Evolutionary conservation across 2,888 invertebrate genomes (phyloP).

Genomic region (Priapulus caudatus): DNA sequence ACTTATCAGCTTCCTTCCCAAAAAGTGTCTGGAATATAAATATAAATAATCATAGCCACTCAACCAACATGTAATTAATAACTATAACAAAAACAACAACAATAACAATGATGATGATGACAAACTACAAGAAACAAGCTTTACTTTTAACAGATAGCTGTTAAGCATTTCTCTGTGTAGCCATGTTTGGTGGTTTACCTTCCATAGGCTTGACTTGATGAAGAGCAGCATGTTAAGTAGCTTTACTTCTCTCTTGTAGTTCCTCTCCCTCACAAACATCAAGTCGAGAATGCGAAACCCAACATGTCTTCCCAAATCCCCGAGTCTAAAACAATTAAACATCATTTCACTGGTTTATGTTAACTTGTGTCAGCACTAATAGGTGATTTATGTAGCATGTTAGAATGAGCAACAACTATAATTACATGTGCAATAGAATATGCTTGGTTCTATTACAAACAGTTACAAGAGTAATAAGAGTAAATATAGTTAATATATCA

Average conservation of each 20-base stretch:
- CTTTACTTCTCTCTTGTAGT: constrained; percentile 87
- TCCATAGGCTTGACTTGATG: constrained; percentile 92
- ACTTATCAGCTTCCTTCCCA: constrained; percentile 94
- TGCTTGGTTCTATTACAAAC: too few species aligned
- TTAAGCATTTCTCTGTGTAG: too few species aligned
- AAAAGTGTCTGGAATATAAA: constrained; percentile 62
- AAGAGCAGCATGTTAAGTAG: constrained; percentile 85
- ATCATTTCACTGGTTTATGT: too few species aligned
- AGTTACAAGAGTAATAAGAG: too few species aligned
- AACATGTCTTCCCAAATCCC: constrained; percentile 88
- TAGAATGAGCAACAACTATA: too few species aligned
- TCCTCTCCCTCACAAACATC: constrained; percentile 81
- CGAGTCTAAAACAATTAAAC: constrained; percentile 60
- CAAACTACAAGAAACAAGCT: constrained; percentile 9
- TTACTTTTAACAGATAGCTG: neutral
- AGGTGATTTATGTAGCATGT: too few species aligned
- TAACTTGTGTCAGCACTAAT: too few species aligned
- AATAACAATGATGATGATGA: constrained; percentile 11
- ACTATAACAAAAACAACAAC: constrained; percentile 7
- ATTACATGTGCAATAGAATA: too few species aligned
- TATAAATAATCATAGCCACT: constrained; percentile 2
- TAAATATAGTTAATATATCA: too few species aligned
- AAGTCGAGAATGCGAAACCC: constrained; percentile 85
- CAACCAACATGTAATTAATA: constrained; percentile 4
- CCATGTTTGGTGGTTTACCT: too few species aligned